phyloP scores from a whole-genome alignment of 2,888 invertebrate species.

The Sinohyriopsis cumingii region DNA sequence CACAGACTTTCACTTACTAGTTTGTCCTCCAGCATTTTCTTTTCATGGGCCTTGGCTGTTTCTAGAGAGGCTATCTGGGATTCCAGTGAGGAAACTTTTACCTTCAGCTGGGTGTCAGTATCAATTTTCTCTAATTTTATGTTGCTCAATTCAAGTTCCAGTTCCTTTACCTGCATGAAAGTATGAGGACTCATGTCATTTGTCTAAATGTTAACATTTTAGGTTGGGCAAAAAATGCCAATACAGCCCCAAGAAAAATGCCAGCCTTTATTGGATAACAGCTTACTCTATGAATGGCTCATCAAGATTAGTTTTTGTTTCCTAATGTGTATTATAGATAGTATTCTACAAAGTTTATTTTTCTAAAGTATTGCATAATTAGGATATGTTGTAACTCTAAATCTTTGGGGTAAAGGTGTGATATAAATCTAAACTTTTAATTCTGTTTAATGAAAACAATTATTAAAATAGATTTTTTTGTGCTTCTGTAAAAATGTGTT shows the following conservation, averaged over 20 bases:
- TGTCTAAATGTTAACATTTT: not conserved
- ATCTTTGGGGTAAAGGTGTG: no score
- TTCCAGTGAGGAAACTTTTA: slow-evolving; percentile 53
- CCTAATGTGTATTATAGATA: no score
- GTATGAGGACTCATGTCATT: not conserved
- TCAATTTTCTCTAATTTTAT: slow-evolving; percentile 49
- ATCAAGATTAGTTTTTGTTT: no score
- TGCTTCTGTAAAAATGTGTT: no score
- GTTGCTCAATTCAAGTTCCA: slow-evolving; percentile 50
- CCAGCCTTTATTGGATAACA: no score
- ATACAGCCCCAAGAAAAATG: not conserved
- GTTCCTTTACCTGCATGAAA: slow-evolving; percentile 44
- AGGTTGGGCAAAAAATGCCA: not conserved
- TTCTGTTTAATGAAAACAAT: no score
- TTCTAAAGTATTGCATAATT: no score
- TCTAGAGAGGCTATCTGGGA: slow-evolving; percentile 49
- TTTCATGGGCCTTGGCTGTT: slow-evolving; percentile 43
- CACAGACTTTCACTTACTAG: slow-evolving; percentile 45
- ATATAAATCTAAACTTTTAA: no score
- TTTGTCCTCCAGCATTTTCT: slow-evolving; percentile 36
- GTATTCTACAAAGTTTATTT: no score
- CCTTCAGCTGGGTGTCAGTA: slow-evolving; percentile 52
- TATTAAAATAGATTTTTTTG: no score
- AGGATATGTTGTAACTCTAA: no score
- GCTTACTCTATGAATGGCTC: no score